These are phyloP conservation scores for Neostethus bicornis DNA, from an alignment of 2,797 vertebrate species.

Conservation along the genomic window DNA sequence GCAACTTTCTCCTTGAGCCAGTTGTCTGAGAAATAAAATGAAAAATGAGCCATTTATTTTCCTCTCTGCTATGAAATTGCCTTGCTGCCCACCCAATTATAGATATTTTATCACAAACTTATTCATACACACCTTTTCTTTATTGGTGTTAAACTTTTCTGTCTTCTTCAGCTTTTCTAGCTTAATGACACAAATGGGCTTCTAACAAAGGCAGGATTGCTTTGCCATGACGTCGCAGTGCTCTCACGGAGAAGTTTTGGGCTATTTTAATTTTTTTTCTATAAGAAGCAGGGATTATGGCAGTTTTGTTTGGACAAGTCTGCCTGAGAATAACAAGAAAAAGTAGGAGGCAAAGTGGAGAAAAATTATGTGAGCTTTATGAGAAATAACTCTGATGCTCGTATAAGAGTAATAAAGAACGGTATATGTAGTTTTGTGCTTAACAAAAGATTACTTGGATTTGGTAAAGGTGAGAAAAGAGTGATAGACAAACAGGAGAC, in stretches of 20 bases:
- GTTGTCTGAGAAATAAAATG: slow-evolving; percentile 43
- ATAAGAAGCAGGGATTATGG: slow-evolving; percentile 20
- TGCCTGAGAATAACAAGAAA: not conserved
- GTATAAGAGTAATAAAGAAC: slow-evolving; percentile 4
- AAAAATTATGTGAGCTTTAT: not conserved
- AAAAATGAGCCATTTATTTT: slow-evolving; percentile 59
- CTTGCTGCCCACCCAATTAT: slow-evolving; percentile 49
- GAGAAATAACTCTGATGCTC: not conserved
- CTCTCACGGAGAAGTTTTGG: slow-evolving; percentile 17
- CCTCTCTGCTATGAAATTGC: slow-evolving; percentile 30
- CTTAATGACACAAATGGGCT: slow-evolving; percentile 13
- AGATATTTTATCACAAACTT: slow-evolving; percentile 47
- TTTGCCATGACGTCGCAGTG: slow-evolving; percentile 11
- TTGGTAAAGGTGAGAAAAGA: slow-evolving; percentile 5
- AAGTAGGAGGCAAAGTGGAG: not conserved
- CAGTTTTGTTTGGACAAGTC: slow-evolving; percentile 20
- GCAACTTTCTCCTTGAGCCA: slow-evolving; percentile 39
- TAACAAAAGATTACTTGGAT: slow-evolving; percentile 18
- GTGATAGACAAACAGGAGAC: slow-evolving; percentile 25
- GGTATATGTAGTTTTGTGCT: not conserved
- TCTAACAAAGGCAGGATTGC: slow-evolving; percentile 22
- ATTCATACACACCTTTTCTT: slow-evolving; percentile 17
- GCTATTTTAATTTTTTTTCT: slow-evolving; percentile 27
- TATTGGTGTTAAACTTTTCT: slow-evolving; percentile 23
- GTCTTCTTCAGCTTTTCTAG: slow-evolving; percentile 11